Evolutionary conservation across 2,797 vertebrate genomes (phyloP).

Genomic region (Dermochelys coriacea): DNA sequence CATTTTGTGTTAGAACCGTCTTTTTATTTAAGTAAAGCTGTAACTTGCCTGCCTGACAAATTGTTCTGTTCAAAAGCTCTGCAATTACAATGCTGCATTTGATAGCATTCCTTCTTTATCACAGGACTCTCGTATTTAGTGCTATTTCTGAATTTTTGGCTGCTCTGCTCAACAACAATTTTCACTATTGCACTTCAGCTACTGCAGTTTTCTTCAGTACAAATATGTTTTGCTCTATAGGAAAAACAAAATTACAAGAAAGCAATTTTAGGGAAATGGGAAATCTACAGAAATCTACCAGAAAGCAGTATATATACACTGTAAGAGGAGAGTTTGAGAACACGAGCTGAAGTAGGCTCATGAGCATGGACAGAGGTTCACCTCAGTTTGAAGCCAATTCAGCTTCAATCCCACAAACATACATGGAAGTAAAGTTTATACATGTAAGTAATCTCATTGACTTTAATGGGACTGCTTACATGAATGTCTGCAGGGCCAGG

Average conservation of each 20-base stretch:
- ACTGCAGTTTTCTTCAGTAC: not conserved
- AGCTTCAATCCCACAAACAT: not conserved
- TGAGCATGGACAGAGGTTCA: not conserved
- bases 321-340: not conserved
- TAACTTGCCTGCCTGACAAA: not conserved
- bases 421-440: not conserved
- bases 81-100: not conserved
- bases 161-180: not conserved
- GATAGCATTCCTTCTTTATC: not conserved
- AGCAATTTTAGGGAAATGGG: not conserved
- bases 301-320: not conserved
- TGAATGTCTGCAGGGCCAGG: not conserved
- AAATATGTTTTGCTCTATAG: not conserved
- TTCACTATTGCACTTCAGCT: not conserved
- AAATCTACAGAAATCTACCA: not conserved
- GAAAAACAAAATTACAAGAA: not conserved
- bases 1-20: not conserved
- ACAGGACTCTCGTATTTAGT: accelerated
- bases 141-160: not conserved
- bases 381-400: not conserved
- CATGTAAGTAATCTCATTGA: not conserved
- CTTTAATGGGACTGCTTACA: not conserved
- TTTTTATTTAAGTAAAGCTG: conserved; percentile 6
- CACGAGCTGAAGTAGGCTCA: not conserved
- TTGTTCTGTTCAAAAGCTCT: not conserved